Evolutionary conservation across 2,113 vertebrate species (phyloP).

Genomic region (Sphyrna mokarran): DNA sequence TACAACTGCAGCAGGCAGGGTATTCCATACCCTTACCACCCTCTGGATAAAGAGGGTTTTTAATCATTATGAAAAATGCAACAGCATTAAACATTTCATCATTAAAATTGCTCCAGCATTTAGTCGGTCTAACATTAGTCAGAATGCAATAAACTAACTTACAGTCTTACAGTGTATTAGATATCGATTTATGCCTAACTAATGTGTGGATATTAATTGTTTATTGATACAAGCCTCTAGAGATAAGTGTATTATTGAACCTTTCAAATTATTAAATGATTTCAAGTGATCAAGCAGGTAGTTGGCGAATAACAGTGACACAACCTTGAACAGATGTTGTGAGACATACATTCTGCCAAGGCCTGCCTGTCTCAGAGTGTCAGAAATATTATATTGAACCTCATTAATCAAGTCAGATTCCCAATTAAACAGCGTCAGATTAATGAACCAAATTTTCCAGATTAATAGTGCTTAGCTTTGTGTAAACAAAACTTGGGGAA

Average conservation of each 20-base stretch:
- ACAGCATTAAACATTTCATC: not conserved
- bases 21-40: no score
- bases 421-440: not conserved
- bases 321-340: not conserved
- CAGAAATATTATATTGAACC: not conserved
- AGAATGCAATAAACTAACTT: not conserved
- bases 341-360: not conserved
- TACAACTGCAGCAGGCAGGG: no score
- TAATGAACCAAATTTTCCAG: not conserved
- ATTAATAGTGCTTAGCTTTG: not conserved
- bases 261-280: constrained; percentile 1
- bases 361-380: not conserved
- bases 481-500: not conserved
- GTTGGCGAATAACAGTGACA: not conserved
- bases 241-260: not conserved
- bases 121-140: not conserved
- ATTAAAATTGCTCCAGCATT: not conserved
- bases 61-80: not conserved
- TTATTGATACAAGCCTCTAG: not conserved
- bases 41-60: no score
- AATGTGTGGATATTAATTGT: not conserved
- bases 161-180: not conserved
- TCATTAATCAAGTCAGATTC: not conserved
- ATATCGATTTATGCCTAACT: not conserved
- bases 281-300: not conserved